Evolutionary conservation across 92 coral and sea anemone genomes (phyloP), one percentile per base, ranked within the genome.

Genomic region (Parazoanthus swiftii): DNA sequence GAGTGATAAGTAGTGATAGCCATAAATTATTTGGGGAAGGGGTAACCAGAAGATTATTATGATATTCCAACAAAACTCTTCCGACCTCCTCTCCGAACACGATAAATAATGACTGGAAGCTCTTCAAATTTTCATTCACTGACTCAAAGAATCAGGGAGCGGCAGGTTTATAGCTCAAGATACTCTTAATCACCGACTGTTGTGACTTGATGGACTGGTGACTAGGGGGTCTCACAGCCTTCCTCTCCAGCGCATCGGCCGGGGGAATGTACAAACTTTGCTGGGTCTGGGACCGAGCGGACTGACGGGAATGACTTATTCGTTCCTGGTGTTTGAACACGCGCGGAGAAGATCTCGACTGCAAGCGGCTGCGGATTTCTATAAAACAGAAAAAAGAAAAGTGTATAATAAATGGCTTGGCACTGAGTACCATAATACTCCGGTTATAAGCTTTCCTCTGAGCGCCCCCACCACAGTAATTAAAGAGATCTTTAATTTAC

Each of bases 191-290:
- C 44, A 94, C 99, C 5, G 95, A 92, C 90, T 97, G 99, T 77
- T 97, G 99, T 86, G 97, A 93, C 89, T 97, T 97, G 98, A 97
- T 97, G 88, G 99, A 97, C 94, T 97, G 99, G 93, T 95, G 99
- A 88, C 98, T 97, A 88, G 99, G 99, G n/a, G 99, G 99, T 85
- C 99, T 90, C 56, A 86, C 93, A 4, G 99, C 99, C 6, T 83
- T 91, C 67, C 92, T 93, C 72, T 95, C 95, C 79, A 97, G 90
- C 72, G 97, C 92, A 65, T 93, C 94, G 20, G 93, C 89, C 8
- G 99, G 97, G 0, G 99, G 99, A 65, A 97, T 89, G 86, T 95
- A 97, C 56, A 97, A 84, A 79, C 97, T 93, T 65, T 95, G 99
- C 67, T 97, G 99, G 70, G 95, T 86, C 77, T 88, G 92, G 80